A percentile compares a stretch with the other conserved stretches of the same genome.
These are phyloP conservation scores for Delphinapterus leucas DNA, from an alignment of 2,113 vertebrate species.

Conservation along the genomic window DNA sequence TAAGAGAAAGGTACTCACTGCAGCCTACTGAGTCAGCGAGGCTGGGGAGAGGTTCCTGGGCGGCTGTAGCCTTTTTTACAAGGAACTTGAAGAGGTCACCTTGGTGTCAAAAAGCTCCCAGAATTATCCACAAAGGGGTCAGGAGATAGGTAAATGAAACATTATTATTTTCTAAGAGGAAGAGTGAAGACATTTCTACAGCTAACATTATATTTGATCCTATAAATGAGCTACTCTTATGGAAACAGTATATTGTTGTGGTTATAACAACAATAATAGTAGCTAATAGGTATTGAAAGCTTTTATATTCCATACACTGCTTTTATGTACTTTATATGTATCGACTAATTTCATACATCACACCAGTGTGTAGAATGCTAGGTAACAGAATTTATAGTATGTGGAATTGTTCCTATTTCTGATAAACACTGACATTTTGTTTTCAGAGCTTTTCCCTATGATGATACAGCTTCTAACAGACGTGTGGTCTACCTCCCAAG, in stretches of 20 bases:
- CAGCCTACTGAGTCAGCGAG: background rate
- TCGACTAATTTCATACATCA: fast-evolving
- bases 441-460: background rate
- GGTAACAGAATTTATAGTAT: background rate
- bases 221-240: fast-evolving
- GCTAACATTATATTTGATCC: fast-evolving
- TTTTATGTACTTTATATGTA: fast-evolving
- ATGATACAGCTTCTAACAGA: background rate
- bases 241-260: background rate
- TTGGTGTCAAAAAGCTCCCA: background rate
- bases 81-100: background rate
- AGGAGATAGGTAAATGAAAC: background rate
- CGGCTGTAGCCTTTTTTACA: background rate
- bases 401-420: background rate
- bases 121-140: background rate
- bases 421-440: background rate
- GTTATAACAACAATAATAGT: background rate
- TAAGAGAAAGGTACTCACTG: background rate
- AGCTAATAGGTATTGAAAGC: background rate
- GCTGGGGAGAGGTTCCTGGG: background rate
- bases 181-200: background rate
- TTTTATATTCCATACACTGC: background rate
- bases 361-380: background rate
- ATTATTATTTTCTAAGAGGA: background rate
- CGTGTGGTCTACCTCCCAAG: background rate